A percentile compares a stretch with the other conserved stretches of the same genome.
These are phyloP conservation scores for Hyles vespertilio DNA, from an alignment of 1,140 invertebrate species.

Conservation along the genomic window DNA sequence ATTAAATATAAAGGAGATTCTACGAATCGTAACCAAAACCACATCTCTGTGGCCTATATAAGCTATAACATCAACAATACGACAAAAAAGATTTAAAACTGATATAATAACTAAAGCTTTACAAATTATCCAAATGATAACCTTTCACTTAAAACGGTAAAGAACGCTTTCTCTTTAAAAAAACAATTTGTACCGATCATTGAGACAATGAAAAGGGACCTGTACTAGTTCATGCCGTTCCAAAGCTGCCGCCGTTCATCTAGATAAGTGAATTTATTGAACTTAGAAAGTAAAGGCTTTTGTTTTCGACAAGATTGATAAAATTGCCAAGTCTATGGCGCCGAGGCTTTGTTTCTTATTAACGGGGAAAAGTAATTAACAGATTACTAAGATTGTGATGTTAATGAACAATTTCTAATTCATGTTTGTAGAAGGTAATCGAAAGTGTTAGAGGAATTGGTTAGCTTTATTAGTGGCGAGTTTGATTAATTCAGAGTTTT, in stretches of 20 bases:
- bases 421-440: too few species aligned
- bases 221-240: slow-evolving; percentile 28
- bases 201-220: slow-evolving; percentile 36
- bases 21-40: too few species aligned
- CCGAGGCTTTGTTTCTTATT: slow-evolving; percentile 11
- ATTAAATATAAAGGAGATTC: too few species aligned
- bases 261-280: slow-evolving; percentile 46
- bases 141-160: slow-evolving; percentile 35
- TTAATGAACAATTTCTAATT: slow-evolving; percentile 3
- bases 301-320: slow-evolving; percentile 36
- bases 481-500: too few species aligned
- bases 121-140: slow-evolving; percentile 3
- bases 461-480: too few species aligned
- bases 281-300: slow-evolving; percentile 43
- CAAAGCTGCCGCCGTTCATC: slow-evolving; percentile 27
- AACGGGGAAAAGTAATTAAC: slow-evolving; percentile 9
- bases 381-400: slow-evolving; percentile 6
- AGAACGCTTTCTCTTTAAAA: slow-evolving; percentile 42
- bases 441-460: too few species aligned
- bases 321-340: slow-evolving; percentile 22
- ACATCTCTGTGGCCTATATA: too few species aligned
- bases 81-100: too few species aligned
- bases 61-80: too few species aligned
- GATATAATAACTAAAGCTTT: too few species aligned
- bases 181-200: slow-evolving; percentile 44